Evolutionary conservation across 2,888 invertebrate genomes (phyloP).

Genomic region (Drosophila longiperda): DNA sequence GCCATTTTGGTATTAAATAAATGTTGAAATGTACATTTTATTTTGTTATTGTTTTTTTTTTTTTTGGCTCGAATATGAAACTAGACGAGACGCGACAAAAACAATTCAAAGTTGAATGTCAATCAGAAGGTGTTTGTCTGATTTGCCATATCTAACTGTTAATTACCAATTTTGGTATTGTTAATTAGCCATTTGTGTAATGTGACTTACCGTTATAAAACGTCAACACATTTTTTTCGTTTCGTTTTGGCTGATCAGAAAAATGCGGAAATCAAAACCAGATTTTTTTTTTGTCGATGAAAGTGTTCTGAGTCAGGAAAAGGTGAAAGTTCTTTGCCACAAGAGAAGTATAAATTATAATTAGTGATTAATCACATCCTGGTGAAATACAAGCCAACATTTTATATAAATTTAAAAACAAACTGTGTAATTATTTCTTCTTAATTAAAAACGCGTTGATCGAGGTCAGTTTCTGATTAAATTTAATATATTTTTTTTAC

Average conservation of each 20-base stretch:
- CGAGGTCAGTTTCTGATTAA: slow-evolving; percentile 39
- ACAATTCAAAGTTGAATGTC: slow-evolving; percentile 57
- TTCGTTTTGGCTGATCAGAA: slow-evolving; percentile 5
- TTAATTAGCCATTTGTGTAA: slow-evolving; percentile 73
- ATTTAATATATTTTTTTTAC: slow-evolving; percentile 9
- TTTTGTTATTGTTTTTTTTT: background rate
- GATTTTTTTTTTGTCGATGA: slow-evolving; percentile 9
- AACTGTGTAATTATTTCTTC: slow-evolving; percentile 14
- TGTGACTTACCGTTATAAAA: slow-evolving; percentile 47
- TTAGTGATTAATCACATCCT: background rate
- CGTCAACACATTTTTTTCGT: slow-evolving; percentile 13
- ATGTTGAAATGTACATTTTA: background rate
- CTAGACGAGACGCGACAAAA: slow-evolving; percentile 12
- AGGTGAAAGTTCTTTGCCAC: slow-evolving; percentile 33
- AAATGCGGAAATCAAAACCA: slow-evolving; percentile 46
- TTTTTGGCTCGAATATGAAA: slow-evolving; percentile 1
- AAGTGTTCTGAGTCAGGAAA: slow-evolving; percentile 43
- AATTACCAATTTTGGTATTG: slow-evolving; percentile 72
- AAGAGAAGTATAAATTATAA: background rate
- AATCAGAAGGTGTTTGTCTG: slow-evolving; percentile 55
- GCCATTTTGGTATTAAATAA: slow-evolving; percentile 48
- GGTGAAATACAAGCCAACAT: slow-evolving; percentile 6
- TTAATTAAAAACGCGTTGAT: slow-evolving; percentile 26
- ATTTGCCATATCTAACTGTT: slow-evolving; percentile 54
- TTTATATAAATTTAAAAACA: slow-evolving; percentile 6